Base-by-base conservation (phyloP, 1,140 invertebrate species). In the Lysiphlebus fabarum region DNA sequence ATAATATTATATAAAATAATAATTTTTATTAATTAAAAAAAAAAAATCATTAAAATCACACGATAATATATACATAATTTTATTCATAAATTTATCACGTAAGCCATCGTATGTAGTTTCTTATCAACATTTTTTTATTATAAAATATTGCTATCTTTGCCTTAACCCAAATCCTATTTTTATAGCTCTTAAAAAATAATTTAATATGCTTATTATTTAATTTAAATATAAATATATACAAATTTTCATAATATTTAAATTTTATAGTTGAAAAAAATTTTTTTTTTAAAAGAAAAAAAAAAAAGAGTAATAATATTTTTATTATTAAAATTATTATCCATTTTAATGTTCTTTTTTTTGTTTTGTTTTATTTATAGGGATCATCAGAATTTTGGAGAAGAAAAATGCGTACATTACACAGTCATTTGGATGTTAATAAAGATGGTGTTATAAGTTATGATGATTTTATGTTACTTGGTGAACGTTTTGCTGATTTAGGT, bases 331-430 rank as follows among this genome's bases (percentile, higher is more conserved):
- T 44, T 14, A 42, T 33, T n/a, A n/a, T n/a, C n/a, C n/a, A 11
- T 41, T 50, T 38, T 9, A 12, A 60, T 26, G 17, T 26, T 26
- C 2, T 26, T 26, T 37, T 50, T 41, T 40, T 48, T 47, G 36
- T 34, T 14, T 2, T 33, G 1, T n/a, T 57, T 50, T 63, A 40
- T 34, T 86, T 82, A 43, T 69, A 95, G 84, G 89, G 89, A 33
- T 81, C 83, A 56, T 90, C 90, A 5, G 84, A 89, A 61, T 95
- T 96, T 79, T 96, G 93, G 93, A 81, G 87, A 60, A 82, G 87
- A 64, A 93, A 94, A 75, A 94, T 96, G 84, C 87, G 93, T 37
- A 90, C 88, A 12, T 82, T 91, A 49, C 90, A 92, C 72, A 85
- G 85, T 61, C 85, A 91, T 63, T 76, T 92, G 65, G 90, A 92